A percentile compares a stretch with the other conserved stretches of the same genome.
Conservation (phyloP, 1,140 invertebrate species). For the Leptestheria dahalacensis region DNA sequence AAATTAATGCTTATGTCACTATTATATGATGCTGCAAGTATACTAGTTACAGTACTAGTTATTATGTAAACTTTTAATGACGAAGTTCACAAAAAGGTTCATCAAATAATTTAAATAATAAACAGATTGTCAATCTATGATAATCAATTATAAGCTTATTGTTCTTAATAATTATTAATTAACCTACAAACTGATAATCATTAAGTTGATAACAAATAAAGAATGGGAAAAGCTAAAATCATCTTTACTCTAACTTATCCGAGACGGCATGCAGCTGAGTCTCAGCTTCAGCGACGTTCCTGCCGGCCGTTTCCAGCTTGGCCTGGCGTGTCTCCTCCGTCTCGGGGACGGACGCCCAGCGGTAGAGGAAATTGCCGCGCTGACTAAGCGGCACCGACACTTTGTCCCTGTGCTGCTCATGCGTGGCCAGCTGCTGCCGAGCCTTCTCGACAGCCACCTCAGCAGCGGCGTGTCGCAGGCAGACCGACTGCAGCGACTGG, state of each 20-base stretch:
- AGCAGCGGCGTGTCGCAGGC: conserved; percentile 52
- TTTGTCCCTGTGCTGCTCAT: conserved; percentile 36
- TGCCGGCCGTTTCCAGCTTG: conserved; percentile 3
- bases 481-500: conserved; percentile 53
- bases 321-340: conserved; percentile 7
- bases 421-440: conserved; percentile 40
- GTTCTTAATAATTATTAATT: too few relatives aligned
- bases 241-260: neutral
- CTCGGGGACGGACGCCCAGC: conserved; percentile 6
- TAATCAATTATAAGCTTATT: too few relatives aligned
- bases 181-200: neutral
- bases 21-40: too few relatives aligned
- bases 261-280: neutral
- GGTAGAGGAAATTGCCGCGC: neutral
- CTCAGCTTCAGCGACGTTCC: conserved; percentile 8
- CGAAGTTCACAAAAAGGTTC: too few relatives aligned
- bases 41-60: too few relatives aligned
- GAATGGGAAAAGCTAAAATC: neutral
- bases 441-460: conserved; percentile 54
- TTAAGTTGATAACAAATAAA: neutral
- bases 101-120: too few relatives aligned
- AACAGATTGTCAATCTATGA: too few relatives aligned
- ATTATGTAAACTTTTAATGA: too few relatives aligned
- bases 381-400: conserved; percentile 15
- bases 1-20: too few relatives aligned